Base-by-base conservation (phyloP, 2,113 vertebrate species). In the Chaenocephalus aceratus region DNA sequence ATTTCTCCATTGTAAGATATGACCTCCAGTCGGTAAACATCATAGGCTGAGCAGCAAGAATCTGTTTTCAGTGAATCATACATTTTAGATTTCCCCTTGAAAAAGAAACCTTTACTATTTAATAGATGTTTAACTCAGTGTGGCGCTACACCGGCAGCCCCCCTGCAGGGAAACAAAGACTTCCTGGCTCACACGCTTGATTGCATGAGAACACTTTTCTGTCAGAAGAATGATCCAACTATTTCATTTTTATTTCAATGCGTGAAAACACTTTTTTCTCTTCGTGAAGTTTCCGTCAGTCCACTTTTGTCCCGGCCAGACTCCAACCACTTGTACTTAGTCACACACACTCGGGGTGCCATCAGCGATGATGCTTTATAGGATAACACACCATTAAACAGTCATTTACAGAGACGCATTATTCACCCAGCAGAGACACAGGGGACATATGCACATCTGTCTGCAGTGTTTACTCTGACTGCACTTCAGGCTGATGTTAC, bases 401-500 rank as follows among this genome's bases (percentile, higher is more conserved):
- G 57, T 70, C 79, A 46, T 83, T 85, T 79, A 61, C 30, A 21
- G 67, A 62, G 57, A 41, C 56, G 23, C 64, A 80, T 87, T 65
- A 68, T 51, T 88, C 82, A 77, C 74, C 14, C 49, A 14, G 84
- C 64, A 74, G 41, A 79, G 57, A 65, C 82, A 83, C 84, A 23
- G 54, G 84, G 80, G 82, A 80, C 60, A 62, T 44, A 63, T 14
- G 72, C 73, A 78, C 82, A 92, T 84, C 86, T 88, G 83, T 71
- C 77, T 68, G 61, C 75, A 23, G 71, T 15, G 48, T 72, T 65
- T 51, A 46, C 46, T 74, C 51, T 10, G 64, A 41, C 58, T 10
- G 30, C 56, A 69, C 75, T 67, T 61, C 30, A 41, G 63, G 73
- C 56, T 36, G 68, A 67, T 67, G 61, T 85, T 36, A 65, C 49